Evolutionary conservation across 2,797 vertebrate genomes (phyloP), one percentile per base, ranked within the genome.

Genomic region (Cyprinella venusta): DNA sequence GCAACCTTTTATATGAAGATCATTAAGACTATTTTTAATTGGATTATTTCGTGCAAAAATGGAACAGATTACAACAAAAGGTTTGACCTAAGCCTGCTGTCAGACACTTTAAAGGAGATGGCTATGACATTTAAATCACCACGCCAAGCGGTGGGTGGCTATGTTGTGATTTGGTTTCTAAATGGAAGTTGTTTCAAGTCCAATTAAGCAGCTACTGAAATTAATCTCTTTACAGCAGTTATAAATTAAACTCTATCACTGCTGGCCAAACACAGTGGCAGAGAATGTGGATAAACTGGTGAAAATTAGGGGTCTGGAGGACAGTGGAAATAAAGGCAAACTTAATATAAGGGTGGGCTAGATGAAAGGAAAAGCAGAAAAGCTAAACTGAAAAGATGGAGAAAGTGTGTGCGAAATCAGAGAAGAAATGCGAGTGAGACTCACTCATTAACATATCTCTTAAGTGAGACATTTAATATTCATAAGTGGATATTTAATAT

Each of bases 161-260:
- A 81, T 78, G 42, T 74, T 77, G 67, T 26, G 86, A 87, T 82
- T 89, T 89, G 83, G 90, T 92, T 89, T 94, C 91, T 93, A 94
- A 94, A 93, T 93, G 90, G 90, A 91, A 89, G 92, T 91, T 94
- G 93, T 94, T 95, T 94, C 93, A 94, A 94, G 94, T 93, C 94
- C 93, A 94, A 93, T 95, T 95, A 94, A 94, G 92, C 93, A 95
- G 92, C 92, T 92, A 93, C 92, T 91, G 92, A 93, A 94, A 94
- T 95, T 93, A 94, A 95, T 94, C 92, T 94, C 91, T 93, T 91
- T 93, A 92, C 92, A 93, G 91, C 93, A 90, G 92, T 94, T 93
- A 94, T 94, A 94, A 94, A 95, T 94, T 93, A 93, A 83, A 79
- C 69, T 78, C 63, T 42, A 59, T 61, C 48, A 26, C 36, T n/a